Conservation (phyloP, 2,797 vertebrate genomes). For the Hemitrygon akajei region DNA sequence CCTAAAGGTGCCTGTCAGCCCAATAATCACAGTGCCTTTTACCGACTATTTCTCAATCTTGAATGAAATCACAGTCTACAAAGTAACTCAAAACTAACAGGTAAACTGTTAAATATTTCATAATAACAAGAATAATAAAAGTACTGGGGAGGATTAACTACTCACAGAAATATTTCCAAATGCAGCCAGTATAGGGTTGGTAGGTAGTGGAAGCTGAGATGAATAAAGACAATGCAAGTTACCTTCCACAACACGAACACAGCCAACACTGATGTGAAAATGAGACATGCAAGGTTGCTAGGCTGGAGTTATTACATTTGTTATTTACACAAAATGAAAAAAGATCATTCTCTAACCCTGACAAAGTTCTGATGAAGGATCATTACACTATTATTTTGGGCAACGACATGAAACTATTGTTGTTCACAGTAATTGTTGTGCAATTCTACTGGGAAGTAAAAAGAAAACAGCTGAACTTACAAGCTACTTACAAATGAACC, state of each 20-base stretch:
- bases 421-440: no score
- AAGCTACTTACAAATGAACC: no score
- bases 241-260: not conserved
- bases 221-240: not conserved
- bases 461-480: no score
- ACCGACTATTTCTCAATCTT: not conserved
- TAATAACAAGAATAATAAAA: not conserved
- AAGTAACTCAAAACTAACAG: not conserved
- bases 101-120: not conserved
- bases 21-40: not conserved
- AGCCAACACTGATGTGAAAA: not conserved
- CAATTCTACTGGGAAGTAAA: no score
- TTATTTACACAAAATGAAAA: not conserved
- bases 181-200: conserved; percentile 79
- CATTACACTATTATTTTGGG: no score
- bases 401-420: no score
- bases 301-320: not conserved
- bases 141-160: conserved; percentile 37
- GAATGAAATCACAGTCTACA: not conserved
- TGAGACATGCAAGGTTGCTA: not conserved
- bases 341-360: not conserved
- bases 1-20: not conserved
- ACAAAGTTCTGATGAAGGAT: not conserved
- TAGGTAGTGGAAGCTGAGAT: conserved; percentile 70
- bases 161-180: conserved; percentile 82